A percentile compares a stretch with the other conserved stretches of the same genome.
phyloP scores from a whole-genome alignment of 2,888 invertebrate species.

The Idaea straminata region DNA sequence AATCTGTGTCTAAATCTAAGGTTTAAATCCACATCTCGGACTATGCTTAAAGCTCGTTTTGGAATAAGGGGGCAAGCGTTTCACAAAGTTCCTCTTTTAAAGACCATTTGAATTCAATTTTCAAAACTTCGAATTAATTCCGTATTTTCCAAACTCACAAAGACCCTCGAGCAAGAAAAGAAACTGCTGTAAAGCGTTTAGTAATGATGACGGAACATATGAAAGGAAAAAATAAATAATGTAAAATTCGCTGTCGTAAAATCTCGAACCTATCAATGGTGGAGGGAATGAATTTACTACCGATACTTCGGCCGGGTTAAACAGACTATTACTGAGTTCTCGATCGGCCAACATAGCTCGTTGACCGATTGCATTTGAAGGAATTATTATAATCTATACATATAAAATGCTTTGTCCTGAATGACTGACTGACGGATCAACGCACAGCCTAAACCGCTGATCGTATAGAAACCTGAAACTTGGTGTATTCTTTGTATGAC shows the following conservation, averaged over 20 bases:
- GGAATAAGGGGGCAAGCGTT: not conserved
- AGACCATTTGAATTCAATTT: not conserved
- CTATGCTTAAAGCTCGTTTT: too few relatives aligned
- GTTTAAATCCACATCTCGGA: too few relatives aligned
- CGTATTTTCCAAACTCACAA: not conserved
- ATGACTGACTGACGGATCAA: too few relatives aligned
- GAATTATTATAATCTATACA: too few relatives aligned
- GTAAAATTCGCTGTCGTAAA: slow-evolving; percentile 6
- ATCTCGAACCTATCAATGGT: slow-evolving; percentile 23
- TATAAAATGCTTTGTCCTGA: too few relatives aligned
- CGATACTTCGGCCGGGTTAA: not conserved
- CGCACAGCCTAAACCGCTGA: too few relatives aligned
- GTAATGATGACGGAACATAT: not conserved
- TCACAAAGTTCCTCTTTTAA: not conserved
- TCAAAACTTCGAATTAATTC: not conserved
- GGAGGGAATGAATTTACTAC: slow-evolving; percentile 25
- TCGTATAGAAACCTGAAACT: too few relatives aligned
- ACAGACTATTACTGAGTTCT: not conserved
- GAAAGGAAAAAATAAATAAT: not conserved
- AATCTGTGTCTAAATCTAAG: too few relatives aligned
- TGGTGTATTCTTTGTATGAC: too few relatives aligned
- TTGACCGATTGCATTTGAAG: not conserved
- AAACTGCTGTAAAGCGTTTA: not conserved
- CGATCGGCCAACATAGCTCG: not conserved
- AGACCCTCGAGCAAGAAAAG: not conserved